These are phyloP conservation scores for Entomobrya proxima DNA, from an alignment of 2,888 invertebrate species.

Conservation along the genomic window DNA sequence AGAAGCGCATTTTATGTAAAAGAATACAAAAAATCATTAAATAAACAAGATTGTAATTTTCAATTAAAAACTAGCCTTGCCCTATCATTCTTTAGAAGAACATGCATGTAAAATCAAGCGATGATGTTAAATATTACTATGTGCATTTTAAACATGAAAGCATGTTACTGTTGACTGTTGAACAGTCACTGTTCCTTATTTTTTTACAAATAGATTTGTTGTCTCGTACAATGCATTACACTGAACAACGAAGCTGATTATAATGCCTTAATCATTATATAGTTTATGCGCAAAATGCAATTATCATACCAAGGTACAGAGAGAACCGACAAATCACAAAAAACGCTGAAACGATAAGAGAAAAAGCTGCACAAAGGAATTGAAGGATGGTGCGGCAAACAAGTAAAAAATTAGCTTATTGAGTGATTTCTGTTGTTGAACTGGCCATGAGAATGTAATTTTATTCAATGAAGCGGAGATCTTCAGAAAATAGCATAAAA, in stretches of 20 bases:
- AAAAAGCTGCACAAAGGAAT: background rate
- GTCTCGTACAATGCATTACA: too few relatives aligned
- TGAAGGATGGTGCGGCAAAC: background rate
- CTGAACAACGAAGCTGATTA: background rate
- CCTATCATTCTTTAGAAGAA: background rate
- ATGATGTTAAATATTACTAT: background rate
- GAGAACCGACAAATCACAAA: conserved; percentile 4
- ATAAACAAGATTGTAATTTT: conserved; percentile 11
- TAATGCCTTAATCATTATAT: too few relatives aligned
- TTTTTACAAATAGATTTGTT: background rate
- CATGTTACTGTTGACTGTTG: too few relatives aligned
- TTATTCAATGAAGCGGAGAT: background rate
- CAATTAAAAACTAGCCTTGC: conserved; percentile 11
- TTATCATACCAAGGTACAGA: background rate
- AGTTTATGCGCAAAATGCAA: background rate
- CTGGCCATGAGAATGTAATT: background rate
- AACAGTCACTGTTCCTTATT: too few relatives aligned
- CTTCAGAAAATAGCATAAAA: background rate
- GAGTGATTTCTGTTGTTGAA: background rate
- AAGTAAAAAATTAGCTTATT: background rate
- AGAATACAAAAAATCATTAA: background rate
- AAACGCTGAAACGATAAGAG: background rate
- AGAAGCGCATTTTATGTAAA: background rate
- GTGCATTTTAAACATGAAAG: background rate
- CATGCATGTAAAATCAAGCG: background rate